Conservation (phyloP, 1,140 invertebrate genomes). For the Drosophila saltans region DNA sequence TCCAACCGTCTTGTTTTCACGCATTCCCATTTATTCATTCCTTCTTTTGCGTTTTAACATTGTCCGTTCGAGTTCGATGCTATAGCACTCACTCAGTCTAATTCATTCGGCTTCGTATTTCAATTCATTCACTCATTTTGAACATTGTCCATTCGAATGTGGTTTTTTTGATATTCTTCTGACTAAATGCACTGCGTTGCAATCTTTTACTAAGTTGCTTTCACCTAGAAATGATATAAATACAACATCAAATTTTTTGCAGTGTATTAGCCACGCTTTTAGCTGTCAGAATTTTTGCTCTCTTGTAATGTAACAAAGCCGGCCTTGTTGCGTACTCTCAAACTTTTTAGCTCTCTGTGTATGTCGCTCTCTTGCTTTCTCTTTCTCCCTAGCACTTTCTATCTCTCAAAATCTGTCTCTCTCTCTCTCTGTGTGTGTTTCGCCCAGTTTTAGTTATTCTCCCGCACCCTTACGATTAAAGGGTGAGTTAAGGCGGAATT, state of each 20-base stretch:
- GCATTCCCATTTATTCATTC: no score
- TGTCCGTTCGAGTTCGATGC: no score
- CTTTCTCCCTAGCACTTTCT: neutral
- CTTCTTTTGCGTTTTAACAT: no score
- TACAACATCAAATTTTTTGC: neutral
- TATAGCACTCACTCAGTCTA: no score
- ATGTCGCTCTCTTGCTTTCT: neutral
- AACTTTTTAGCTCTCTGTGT: conserved; percentile 2
- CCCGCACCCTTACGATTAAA: conserved; percentile 17
- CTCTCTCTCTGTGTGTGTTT: conserved; percentile 3
- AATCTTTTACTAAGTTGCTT: neutral
- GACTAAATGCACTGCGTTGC: neutral
- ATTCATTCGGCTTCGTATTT: no score
- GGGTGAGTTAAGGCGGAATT: conserved; percentile 13
- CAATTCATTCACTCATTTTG: no score
- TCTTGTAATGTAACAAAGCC: conserved; percentile 13
- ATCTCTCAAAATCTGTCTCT: neutral
- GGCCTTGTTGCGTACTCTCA: conserved; percentile 16
- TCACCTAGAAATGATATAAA: neutral
- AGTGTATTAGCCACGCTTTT: conserved; percentile 37
- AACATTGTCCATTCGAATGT: no score
- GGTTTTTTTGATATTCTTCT: no score
- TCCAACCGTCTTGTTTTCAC: no score
- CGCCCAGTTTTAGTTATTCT: neutral
- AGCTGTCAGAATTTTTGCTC: neutral